Base-by-base conservation (phyloP, 1,140 invertebrate genomes). In the Drosophila oshimai region DNA sequence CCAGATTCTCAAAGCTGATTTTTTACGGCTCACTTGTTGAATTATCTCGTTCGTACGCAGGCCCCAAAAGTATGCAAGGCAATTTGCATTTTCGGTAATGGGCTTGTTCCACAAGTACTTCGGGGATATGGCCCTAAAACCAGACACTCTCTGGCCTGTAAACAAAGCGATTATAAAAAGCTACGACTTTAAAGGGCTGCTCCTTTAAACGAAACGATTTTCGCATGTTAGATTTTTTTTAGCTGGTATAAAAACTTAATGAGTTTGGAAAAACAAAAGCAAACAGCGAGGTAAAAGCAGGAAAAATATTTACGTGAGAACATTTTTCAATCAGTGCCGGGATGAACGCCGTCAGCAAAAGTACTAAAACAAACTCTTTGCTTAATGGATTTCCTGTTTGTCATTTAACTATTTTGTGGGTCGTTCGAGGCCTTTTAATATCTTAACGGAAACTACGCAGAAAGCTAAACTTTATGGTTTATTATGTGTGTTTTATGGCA, bases 61-160 rank as follows among this genome's bases (percentile, higher is more conserved):
- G 24, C 60, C 67, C 68, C 17, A 24, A 70, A 70, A 83, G 73
- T 44, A 50, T 53, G 50, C 73, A 46, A 15, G 42, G 31, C 42
- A 81, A 83, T 83, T 76, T 81, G 55, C 67, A 68, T 58, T 55
- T 29, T 29, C 49, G 69, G 64, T 74, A 70, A 84, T 74, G 68
- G 51, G 26, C 44, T 45, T 77, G 74, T 69, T 70, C 29, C 60
- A 55, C 49, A 65, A 57, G 46, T 45, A 49, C 53, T 58, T 42
- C 10, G 9, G 34, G n/a, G 37, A 36, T 13, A 42, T 17, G 24
- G 33, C 31, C 39, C 37, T 83, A 49, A 57, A 73, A 49, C 26
- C 18, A 1, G 39, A 26, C 37, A 18, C 39, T 44, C 13, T 22
- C 10, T 39, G 44, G 37, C 4, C 54, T 53, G 50, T 76, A 65